Conservation (phyloP, 1,140 invertebrate genomes). For the Araneus ventricosus region DNA sequence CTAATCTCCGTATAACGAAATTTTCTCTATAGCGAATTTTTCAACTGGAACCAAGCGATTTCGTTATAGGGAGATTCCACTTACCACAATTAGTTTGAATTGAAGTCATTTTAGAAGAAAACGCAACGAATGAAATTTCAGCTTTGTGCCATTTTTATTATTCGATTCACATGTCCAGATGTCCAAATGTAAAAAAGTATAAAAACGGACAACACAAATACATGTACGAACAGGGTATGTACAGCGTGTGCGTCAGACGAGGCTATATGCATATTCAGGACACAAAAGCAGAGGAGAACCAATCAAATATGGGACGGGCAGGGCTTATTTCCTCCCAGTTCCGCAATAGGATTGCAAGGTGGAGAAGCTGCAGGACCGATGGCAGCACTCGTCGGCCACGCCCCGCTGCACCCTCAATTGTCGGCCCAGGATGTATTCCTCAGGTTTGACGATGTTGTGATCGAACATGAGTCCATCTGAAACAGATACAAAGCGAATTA, state of each 20-base stretch:
- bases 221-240: neutral
- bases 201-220: neutral
- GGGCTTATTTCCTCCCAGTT: neutral
- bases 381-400: neutral
- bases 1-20: no score
- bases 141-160: no score
- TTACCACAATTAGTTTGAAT: no score
- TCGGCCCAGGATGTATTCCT: neutral
- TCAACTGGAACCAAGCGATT: no score
- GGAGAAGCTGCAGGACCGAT: neutral
- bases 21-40: no score
- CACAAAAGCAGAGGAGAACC: neutral
- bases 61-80: no score
- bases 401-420: neutral
- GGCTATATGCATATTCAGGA: neutral
- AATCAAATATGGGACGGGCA: no score
- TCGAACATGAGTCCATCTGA: neutral
- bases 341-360: neutral
- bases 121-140: no score
- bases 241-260: neutral
- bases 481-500: no score
- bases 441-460: neutral
- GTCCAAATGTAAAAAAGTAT: neutral
- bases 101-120: no score
- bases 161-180: no score